Percentiles rank a stretch among this genome's conserved stretches.
Conservation (phyloP, 92 coral and sea anemone genomes). For the Porites lobata region DNA sequence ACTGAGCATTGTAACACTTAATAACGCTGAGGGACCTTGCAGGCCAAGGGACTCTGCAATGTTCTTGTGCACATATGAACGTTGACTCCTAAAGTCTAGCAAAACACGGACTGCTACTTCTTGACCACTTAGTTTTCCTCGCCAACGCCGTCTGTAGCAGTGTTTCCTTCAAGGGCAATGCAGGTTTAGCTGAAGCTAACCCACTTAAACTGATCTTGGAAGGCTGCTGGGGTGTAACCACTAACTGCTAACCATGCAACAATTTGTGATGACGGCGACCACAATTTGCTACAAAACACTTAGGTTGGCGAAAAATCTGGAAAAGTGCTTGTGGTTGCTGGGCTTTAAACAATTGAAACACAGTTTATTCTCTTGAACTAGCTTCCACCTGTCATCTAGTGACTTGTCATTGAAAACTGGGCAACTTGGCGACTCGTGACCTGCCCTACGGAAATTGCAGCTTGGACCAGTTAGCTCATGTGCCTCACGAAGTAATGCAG, state of each 20-base stretch:
- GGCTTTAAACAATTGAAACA: slow-evolving; percentile 44
- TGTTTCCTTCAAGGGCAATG: slow-evolving; percentile 10
- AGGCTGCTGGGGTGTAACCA: not conserved
- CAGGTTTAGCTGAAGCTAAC: slow-evolving; percentile 24
- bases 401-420: slow-evolving; percentile 38
- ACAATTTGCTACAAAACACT: slow-evolving; percentile 47
- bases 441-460: slow-evolving; percentile 27
- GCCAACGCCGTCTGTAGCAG: slow-evolving; percentile 32
- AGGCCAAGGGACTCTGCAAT: not conserved
- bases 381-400: slow-evolving; percentile 33
- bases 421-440: slow-evolving; percentile 37
- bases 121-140: slow-evolving; percentile 5
- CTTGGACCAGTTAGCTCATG: slow-evolving; percentile 5
- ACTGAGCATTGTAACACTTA: slow-evolving; percentile 5
- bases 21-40: slow-evolving; percentile 6
- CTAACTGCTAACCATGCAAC: slow-evolving; percentile 19
- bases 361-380: slow-evolving; percentile 20
- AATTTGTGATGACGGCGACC: slow-evolving; percentile 51
- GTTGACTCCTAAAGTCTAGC: slow-evolving; percentile 21
- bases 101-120: slow-evolving; percentile 23
- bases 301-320: slow-evolving; percentile 46
- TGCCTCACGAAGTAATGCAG: slow-evolving; percentile 20
- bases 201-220: slow-evolving; percentile 11
- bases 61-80: not conserved
- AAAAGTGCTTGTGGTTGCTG: slow-evolving; percentile 31